These are phyloP conservation scores for Eulemur rubriventer DNA, from an alignment of 2,797 vertebrate genomes.

Conservation along the genomic window DNA sequence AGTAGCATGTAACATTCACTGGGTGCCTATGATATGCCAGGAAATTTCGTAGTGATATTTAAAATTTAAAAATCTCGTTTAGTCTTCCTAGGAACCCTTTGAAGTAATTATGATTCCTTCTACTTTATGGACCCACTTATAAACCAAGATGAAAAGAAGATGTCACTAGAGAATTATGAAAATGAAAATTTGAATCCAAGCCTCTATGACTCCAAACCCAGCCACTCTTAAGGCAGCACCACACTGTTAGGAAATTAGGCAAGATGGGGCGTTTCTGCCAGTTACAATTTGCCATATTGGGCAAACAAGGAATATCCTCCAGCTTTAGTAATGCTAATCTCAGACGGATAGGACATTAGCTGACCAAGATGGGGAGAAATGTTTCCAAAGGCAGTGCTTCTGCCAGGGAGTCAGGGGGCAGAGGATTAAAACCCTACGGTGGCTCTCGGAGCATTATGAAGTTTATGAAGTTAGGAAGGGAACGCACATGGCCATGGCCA, in stretches of 20 bases:
- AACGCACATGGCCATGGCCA: rapidly evolving
- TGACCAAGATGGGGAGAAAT: not conserved
- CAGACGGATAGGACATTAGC: not conserved
- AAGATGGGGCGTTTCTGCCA: not conserved
- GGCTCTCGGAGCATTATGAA: rapidly evolving
- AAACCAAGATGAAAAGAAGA: not conserved
- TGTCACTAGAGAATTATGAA: not conserved
- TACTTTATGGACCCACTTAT: not conserved
- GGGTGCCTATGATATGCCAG: not conserved
- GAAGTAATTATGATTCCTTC: not conserved
- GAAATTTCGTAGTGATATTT: not conserved
- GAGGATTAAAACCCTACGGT: not conserved
- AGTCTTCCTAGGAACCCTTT: not conserved
- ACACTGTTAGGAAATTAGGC: not conserved
- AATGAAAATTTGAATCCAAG: not conserved
- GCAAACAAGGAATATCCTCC: not conserved
- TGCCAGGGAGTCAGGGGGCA: not conserved
- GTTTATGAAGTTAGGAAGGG: not conserved
- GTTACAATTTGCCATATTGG: not conserved
- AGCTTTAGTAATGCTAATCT: not conserved
- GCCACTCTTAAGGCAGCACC: rapidly evolving
- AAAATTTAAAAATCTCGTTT: not conserved
- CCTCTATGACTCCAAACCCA: not conserved
- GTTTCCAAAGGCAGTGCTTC: not conserved
- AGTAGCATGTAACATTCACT: not conserved